A percentile compares a stretch with the other conserved stretches of the same genome.
phyloP scores from a whole-genome alignment of 2,888 invertebrate species.

The Seira ritae region DNA sequence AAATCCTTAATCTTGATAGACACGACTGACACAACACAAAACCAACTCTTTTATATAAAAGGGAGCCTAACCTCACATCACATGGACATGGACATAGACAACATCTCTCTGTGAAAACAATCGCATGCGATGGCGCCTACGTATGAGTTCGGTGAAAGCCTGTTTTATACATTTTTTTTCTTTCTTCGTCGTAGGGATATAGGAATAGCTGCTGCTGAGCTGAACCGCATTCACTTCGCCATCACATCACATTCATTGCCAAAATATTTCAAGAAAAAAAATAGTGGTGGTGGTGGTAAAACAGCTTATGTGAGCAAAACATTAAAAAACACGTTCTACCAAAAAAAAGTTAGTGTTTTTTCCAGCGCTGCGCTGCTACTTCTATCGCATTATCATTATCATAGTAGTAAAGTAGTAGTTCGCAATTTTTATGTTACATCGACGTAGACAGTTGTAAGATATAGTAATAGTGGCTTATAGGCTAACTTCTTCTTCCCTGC shows the following conservation, averaged over 20 bases:
- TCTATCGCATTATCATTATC: constrained; percentile 11
- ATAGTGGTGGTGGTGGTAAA: not conserved
- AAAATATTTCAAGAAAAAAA: constrained; percentile 21
- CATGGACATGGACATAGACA: not conserved
- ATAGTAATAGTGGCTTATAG: not conserved
- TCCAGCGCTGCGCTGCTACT: not conserved
- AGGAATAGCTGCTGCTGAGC: not conserved
- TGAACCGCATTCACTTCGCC: constrained; percentile 20
- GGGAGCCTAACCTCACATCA: not conserved
- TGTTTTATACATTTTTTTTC: not conserved
- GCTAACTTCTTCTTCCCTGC: constrained; percentile 12
- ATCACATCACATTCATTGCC: constrained; percentile 28
- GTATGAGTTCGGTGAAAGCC: not conserved
- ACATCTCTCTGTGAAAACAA: constrained; percentile 30
- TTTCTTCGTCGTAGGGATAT: too few species aligned
- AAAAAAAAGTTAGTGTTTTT: constrained; percentile 20
- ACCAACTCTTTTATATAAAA: not conserved
- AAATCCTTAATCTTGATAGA: constrained; percentile 10
- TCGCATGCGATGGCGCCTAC: constrained; percentile 8
- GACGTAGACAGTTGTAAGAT: not conserved
- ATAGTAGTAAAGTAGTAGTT: not conserved
- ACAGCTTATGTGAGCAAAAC: constrained; percentile 27
- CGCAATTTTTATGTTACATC: not conserved
- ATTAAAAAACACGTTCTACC: constrained; percentile 18
- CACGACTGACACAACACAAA: constrained; percentile 26